Evolutionary conservation across 2,113 vertebrate species (phyloP), one percentile per base, ranked within the genome.

Genomic region (Numenius arquata): DNA sequence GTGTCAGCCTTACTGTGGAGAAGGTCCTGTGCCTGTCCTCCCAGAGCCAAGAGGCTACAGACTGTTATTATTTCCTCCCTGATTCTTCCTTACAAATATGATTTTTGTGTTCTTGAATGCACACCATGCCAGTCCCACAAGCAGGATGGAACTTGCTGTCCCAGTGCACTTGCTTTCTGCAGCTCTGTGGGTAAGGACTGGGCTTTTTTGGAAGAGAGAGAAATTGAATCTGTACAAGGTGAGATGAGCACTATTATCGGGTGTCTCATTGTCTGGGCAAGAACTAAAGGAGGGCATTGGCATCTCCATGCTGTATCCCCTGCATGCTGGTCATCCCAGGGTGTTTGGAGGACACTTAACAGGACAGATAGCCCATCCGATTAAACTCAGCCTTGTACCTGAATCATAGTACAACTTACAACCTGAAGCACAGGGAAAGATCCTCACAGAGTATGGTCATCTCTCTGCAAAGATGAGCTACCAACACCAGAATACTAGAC

Each of bases 151-250:
- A 45, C 29, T n/a, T 25, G 10, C 27, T 40, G 29, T 43, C 15
- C 15, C 53, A 68, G 29, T 4, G 47, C 12, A 61, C 29, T 43
- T 61, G 26, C 10, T 66, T 85, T 61, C 63, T 45, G 36, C 17
- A 71, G 27, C 17, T 76, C 11, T 0, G 0, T n/a, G 18, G 6
- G 12, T 45, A 50, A 62, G 15, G 32, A 38, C 7, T 3, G 3
- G 23, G 23, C 6, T 22, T 17, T 50, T 61, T 40, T 5, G 14
- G 43, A 80, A 53, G 25, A n/a, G 6, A 30, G 62, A 41, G 12
- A 25, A 81, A 29, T 50, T 50, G 23, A 67, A 50, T 4, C 5
- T 72, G 45, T 40, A 20, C 16, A 72, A 29, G 56, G 20, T 40
- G 20, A 59, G 56, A 61, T 20, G 10, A 63, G 32, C 26, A 27